These are phyloP conservation scores for Suncus etruscus DNA, from an alignment of 2,113 vertebrate species.

Conservation along the genomic window DNA sequence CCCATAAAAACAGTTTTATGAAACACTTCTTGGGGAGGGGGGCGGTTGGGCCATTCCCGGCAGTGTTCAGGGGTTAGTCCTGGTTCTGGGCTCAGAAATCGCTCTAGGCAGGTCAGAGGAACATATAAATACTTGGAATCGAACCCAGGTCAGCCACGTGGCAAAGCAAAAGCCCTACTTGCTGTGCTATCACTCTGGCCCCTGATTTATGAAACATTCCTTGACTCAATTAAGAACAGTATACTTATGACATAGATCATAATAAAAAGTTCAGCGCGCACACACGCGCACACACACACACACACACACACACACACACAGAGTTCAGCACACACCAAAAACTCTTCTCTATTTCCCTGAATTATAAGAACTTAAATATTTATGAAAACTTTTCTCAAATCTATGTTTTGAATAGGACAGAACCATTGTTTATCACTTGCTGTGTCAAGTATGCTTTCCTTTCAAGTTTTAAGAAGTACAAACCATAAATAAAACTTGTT, in stretches of 20 bases:
- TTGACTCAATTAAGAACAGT: constrained; percentile 42
- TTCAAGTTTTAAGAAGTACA: constrained; percentile 67
- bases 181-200: too few species aligned
- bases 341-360: constrained; percentile 33
- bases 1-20: neutral
- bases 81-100: too few species aligned
- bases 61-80: too few species aligned
- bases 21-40: neutral
- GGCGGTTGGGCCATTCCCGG: too few species aligned
- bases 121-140: too few species aligned
- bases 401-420: constrained; percentile 14
- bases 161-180: too few species aligned
- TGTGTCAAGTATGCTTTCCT: constrained; percentile 47
- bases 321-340: constrained; percentile 12
- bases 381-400: constrained; percentile 52
- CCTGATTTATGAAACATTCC: neutral
- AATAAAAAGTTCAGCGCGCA: constrained; percentile 19
- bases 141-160: too few species aligned
- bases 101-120: too few species aligned
- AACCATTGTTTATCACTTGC: constrained; percentile 37
- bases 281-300: too few species aligned
- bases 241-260: constrained; percentile 13
- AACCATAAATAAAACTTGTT: constrained; percentile 54
- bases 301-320: too few species aligned
- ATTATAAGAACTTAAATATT: neutral